These are phyloP conservation scores for Pelusios castaneus DNA, from an alignment of 2,113 vertebrate genomes.

Conservation along the genomic window DNA sequence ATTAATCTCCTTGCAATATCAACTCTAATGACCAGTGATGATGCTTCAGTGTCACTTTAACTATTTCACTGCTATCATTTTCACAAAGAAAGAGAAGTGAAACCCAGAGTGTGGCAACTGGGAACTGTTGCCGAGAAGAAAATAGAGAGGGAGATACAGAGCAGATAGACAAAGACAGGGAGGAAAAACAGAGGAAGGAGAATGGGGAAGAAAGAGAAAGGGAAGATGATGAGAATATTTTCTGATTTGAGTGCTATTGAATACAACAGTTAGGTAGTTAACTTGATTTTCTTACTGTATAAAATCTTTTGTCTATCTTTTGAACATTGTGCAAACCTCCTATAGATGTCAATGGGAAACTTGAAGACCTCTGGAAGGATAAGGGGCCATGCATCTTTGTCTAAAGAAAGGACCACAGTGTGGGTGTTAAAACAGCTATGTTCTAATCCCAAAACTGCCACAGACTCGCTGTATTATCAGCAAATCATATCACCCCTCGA, in stretches of 20 bases:
- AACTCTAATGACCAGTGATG: constrained; percentile 23
- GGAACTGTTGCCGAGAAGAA: neutral
- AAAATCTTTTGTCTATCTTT: neutral
- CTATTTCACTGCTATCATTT: constrained; percentile 1
- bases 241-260: neutral
- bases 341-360: neutral
- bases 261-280: neutral
- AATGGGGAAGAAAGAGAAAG: neutral
- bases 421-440: neutral
- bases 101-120: neutral
- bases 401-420: fast-evolving
- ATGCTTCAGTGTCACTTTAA: constrained; percentile 4
- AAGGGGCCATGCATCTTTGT: too few species aligned
- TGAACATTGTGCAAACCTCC: neutral
- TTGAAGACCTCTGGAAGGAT: neutral
- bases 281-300: neutral
- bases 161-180: neutral
- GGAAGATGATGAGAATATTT: neutral
- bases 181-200: neutral
- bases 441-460: neutral
- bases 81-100: neutral
- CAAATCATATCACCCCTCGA: neutral
- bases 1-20: neutral
- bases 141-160: neutral
- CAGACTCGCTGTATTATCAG: neutral